Conservation (phyloP, 2,797 vertebrate species). For the Margarornis squamiger region DNA sequence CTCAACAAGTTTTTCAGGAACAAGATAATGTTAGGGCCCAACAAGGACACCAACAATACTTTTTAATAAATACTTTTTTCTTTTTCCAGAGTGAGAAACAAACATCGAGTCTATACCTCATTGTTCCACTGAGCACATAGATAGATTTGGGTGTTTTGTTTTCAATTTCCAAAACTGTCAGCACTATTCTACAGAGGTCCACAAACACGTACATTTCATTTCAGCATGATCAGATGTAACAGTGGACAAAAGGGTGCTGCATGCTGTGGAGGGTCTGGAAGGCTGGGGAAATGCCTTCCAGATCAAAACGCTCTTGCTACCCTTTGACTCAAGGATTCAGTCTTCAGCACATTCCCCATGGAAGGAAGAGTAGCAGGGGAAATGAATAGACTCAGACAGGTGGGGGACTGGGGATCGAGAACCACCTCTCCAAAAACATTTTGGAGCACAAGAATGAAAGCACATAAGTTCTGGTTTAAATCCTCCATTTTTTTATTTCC, state of each 20-base stretch:
- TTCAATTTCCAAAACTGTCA: not conserved
- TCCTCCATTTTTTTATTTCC: not conserved
- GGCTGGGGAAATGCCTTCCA: not conserved
- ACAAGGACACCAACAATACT: not conserved
- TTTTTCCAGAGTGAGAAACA: not conserved
- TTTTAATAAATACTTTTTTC: not conserved
- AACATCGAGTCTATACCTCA: not conserved
- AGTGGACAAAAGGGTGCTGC: not conserved
- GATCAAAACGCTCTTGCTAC: not conserved
- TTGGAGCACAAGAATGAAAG: not conserved
- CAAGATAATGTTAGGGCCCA: not conserved
- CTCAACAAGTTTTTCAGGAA: slow-evolving; percentile 34
- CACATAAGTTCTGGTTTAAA: not conserved
- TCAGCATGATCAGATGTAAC: not conserved
- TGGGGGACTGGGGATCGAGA: not conserved
- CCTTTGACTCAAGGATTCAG: not conserved
- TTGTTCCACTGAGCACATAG: not conserved
- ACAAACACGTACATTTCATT: not conserved
- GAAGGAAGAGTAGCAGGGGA: not conserved
- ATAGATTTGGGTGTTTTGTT: not conserved
- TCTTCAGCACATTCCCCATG: not conserved
- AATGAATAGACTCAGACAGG: not conserved
- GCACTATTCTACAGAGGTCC: not conserved
- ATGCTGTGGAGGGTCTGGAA: accelerated
- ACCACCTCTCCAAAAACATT: not conserved